Percentiles rank a stretch among this genome's conserved stretches.
Evolutionary conservation across 2,888 invertebrate genomes (phyloP).

Genomic region (Pseudoips prasinana): DNA sequence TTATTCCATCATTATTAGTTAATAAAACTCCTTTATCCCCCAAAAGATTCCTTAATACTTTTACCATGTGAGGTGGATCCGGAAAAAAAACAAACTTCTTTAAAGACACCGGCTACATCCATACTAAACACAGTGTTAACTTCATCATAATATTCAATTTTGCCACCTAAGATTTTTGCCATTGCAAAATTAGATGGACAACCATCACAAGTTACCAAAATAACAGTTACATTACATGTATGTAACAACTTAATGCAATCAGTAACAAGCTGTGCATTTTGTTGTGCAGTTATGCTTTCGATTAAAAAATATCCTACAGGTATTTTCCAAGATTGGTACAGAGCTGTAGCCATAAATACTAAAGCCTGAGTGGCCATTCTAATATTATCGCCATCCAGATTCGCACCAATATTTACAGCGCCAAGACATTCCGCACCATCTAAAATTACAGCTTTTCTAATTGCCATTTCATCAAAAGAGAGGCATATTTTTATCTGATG

Average conservation of each 20-base stretch:
- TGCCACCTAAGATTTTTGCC: neutral
- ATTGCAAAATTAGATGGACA: constrained; percentile 1
- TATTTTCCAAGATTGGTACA: constrained; percentile 4
- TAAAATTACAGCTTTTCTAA: neutral
- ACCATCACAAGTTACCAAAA: neutral
- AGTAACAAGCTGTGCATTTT: neutral
- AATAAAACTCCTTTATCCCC: constrained; percentile 1
- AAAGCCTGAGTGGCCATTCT: constrained; percentile 2
- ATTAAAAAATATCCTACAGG: constrained; percentile 5
- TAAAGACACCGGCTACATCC: too few relatives aligned
- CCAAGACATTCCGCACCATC: neutral
- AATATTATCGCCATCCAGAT: neutral
- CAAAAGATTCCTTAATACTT: constrained; percentile 12
- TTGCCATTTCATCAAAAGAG: constrained; percentile 2
- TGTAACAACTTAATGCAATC: neutral
- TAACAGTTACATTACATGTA: neutral
- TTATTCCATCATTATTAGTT: neutral
- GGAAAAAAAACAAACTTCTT: constrained; percentile 1
- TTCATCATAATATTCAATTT: too few relatives aligned
- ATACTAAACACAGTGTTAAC: too few relatives aligned
- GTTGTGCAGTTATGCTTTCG: neutral
- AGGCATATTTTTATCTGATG: neutral
- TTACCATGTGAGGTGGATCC: constrained; percentile 15
- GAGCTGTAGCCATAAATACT: constrained; percentile 2
- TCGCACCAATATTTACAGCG: neutral